These are phyloP conservation scores for Drosophila nikananu DNA, from an alignment of 1,140 invertebrate genomes.

Conservation along the genomic window DNA sequence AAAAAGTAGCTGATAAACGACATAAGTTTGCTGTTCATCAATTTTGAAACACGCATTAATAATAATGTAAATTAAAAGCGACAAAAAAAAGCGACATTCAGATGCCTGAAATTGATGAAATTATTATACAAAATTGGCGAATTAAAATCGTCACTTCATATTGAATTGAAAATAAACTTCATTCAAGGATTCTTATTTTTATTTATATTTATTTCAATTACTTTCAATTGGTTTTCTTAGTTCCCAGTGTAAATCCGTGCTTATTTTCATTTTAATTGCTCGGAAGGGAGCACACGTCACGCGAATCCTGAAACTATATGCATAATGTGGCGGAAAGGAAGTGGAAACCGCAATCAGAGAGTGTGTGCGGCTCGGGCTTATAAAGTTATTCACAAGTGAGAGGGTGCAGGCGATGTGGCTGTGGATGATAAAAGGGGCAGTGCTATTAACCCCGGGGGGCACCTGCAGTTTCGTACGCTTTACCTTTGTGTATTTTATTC, in stretches of 20 bases:
- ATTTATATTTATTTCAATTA: too few relatives aligned
- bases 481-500: constrained; percentile 19
- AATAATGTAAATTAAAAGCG: not conserved
- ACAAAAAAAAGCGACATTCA: not conserved
- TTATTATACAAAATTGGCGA: too few relatives aligned
- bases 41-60: too few relatives aligned
- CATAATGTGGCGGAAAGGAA: constrained; percentile 27
- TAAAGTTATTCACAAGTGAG: constrained; percentile 31
- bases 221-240: not conserved
- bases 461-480: constrained; percentile 31
- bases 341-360: constrained; percentile 36
- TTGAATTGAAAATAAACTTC: not conserved
- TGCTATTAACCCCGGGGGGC: constrained; percentile 57
- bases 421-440: constrained; percentile 1
- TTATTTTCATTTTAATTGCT: constrained; percentile 86
- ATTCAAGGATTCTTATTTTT: too few relatives aligned
- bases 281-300: constrained; percentile 89
- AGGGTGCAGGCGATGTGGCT: not conserved
- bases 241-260: constrained; percentile 15
- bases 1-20: not conserved
- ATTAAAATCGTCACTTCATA: not conserved
- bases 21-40: too few relatives aligned
- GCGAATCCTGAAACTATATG: constrained; percentile 57
- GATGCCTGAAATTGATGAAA: too few relatives aligned
- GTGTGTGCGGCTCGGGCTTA: constrained; percentile 24